Evolutionary conservation across 1,140 invertebrate genomes (phyloP).

Genomic region (Araneus ventricosus): DNA sequence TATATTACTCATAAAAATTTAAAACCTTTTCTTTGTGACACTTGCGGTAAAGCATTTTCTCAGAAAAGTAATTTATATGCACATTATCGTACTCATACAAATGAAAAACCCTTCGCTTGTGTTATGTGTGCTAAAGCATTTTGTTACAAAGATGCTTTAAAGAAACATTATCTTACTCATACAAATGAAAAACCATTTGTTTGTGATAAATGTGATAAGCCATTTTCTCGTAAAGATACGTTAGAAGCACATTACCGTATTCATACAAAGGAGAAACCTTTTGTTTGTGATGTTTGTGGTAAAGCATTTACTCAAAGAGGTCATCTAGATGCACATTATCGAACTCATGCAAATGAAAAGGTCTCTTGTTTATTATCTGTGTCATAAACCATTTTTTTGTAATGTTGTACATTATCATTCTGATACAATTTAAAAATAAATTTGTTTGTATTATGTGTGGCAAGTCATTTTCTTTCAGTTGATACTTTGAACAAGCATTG

Average conservation of each 20-base stretch:
- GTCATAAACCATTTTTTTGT: too few relatives aligned
- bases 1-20: constrained; percentile 81
- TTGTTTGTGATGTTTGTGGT: constrained; percentile 66
- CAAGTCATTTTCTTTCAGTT: too few relatives aligned
- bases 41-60: constrained; percentile 83
- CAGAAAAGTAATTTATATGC: not conserved
- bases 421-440: too few relatives aligned
- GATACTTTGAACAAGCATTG: too few relatives aligned
- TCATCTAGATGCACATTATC: constrained; percentile 56
- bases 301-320: constrained; percentile 67
- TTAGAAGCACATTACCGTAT: constrained; percentile 25
- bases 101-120: constrained; percentile 80
- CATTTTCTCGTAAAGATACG: constrained; percentile 83
- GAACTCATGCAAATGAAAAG: constrained; percentile 1
- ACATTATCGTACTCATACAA: constrained; percentile 86
- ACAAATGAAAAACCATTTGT: constrained; percentile 93
- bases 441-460: too few relatives aligned
- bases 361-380: not conserved
- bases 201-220: constrained; percentile 92
- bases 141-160: constrained; percentile 88
- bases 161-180: constrained; percentile 90
- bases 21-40: constrained; percentile 87
- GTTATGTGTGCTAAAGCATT: constrained; percentile 88
- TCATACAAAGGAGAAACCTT: constrained; percentile 60
- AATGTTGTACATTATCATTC: too few relatives aligned